Evolutionary conservation across 2,113 vertebrate species (phyloP).

Genomic region (Anguilla rostrata): DNA sequence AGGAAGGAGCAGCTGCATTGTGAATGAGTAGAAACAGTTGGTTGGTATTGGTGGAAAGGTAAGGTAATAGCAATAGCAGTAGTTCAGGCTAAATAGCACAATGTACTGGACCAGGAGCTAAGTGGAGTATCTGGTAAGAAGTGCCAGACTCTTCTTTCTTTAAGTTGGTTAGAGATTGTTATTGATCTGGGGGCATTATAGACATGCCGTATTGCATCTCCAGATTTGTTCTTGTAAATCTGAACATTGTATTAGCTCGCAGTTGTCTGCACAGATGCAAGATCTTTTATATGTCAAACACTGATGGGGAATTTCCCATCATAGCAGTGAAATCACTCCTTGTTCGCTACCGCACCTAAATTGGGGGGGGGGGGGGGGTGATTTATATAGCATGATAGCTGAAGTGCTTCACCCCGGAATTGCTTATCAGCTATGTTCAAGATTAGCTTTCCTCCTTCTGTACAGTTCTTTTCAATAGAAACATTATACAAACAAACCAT

Average conservation of each 20-base stretch:
- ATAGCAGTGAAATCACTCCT: not conserved
- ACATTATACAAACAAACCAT: too few relatives aligned
- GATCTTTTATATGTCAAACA: not conserved
- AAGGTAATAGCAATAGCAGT: too few relatives aligned
- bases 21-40: too few relatives aligned
- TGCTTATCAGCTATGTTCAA: not conserved
- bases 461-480: not conserved
- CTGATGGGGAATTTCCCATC: not conserved
- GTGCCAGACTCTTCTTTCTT: not conserved
- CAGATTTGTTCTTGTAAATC: too few relatives aligned
- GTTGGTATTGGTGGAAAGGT: too few relatives aligned
- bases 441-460: not conserved
- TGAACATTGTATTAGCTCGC: not conserved
- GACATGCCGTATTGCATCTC: not conserved
- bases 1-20: too few relatives aligned
- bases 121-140: not conserved
- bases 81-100: not conserved
- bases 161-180: not conserved
- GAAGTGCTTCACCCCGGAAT: not conserved
- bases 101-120: not conserved
- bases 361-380: too few relatives aligned
- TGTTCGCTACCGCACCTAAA: not conserved
- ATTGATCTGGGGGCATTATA: not conserved
- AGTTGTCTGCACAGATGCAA: not conserved
- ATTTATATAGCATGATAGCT: not conserved